A percentile compares a stretch with the other conserved stretches of the same genome.
These are phyloP conservation scores for Mythimna loreyi DNA, from an alignment of 2,888 invertebrate species.

Conservation along the genomic window DNA sequence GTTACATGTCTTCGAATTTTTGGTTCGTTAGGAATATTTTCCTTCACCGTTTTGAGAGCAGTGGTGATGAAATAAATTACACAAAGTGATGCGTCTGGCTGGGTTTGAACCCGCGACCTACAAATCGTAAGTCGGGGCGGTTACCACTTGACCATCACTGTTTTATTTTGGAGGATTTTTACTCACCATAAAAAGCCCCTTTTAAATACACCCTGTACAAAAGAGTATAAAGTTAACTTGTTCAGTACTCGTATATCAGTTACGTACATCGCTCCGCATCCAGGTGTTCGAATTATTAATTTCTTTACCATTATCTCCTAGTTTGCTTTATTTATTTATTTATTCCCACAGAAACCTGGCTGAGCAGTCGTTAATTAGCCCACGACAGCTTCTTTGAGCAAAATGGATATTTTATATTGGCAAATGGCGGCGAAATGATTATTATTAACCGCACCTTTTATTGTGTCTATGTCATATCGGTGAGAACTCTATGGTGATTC, in stretches of 20 bases:
- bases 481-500: not conserved
- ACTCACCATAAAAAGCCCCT: no score
- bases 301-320: slow-evolving; percentile 29
- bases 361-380: slow-evolving; percentile 19
- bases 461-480: not conserved
- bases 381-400: not conserved
- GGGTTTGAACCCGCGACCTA: no score
- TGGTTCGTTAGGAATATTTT: no score
- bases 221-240: slow-evolving; percentile 27
- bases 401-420: not conserved
- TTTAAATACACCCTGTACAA: slow-evolving; percentile 25
- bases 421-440: slow-evolving; percentile 16
- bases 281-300: slow-evolving; percentile 52
- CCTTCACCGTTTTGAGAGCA: no score
- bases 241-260: slow-evolving; percentile 51
- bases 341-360: slow-evolving; percentile 5
- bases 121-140: no score
- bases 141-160: no score
- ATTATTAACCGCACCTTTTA: not conserved
- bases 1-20: no score
- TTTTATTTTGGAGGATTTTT: no score
- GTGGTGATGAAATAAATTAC: no score
- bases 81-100: no score
- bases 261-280: slow-evolving; percentile 40
- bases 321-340: slow-evolving; percentile 34